phyloP scores from a whole-genome alignment of 2,797 vertebrate genomes.

The Mustela erminea region DNA sequence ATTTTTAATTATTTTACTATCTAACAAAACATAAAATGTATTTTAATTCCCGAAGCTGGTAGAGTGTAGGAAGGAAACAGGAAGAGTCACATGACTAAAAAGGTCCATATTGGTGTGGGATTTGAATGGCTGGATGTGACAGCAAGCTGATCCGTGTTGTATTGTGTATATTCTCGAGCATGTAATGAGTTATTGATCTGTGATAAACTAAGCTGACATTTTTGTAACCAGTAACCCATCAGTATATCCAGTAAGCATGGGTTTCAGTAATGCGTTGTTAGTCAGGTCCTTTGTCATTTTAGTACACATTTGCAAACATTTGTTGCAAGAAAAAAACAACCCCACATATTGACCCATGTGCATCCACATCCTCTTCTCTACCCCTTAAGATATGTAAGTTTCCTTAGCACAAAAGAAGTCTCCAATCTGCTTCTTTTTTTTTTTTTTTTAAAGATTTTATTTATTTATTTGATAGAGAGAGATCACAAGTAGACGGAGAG shows the following conservation, averaged over 20 bases:
- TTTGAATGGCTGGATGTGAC: constrained; percentile 68
- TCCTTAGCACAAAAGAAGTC: background rate
- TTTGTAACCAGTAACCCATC: constrained; percentile 84
- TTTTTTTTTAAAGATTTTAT: no score
- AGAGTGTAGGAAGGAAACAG: background rate
- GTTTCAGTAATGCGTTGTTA: constrained; percentile 69
- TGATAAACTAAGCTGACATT: constrained; percentile 85
- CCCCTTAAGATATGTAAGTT: background rate
- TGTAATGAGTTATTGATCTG: constrained; percentile 87
- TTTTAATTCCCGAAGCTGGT: constrained; percentile 50
- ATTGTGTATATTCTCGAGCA: constrained; percentile 83
- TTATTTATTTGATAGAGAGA: no score
- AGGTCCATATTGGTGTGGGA: constrained; percentile 63
- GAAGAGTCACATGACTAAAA: background rate
- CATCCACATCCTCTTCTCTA: background rate
- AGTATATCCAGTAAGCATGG: constrained; percentile 73
- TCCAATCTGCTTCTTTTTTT: background rate
- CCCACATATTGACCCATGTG: background rate
- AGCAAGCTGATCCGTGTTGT: constrained; percentile 80
- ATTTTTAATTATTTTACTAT: constrained; percentile 34
- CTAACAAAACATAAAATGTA: constrained; percentile 49
- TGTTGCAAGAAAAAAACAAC: background rate
- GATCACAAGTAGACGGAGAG: no score
- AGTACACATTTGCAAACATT: constrained; percentile 22
- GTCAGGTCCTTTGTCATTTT: constrained; percentile 62